Percentiles rank a stretch among this genome's conserved stretches.
Conservation (phyloP, 1,140 invertebrate species). For the Lethrus apterus region DNA sequence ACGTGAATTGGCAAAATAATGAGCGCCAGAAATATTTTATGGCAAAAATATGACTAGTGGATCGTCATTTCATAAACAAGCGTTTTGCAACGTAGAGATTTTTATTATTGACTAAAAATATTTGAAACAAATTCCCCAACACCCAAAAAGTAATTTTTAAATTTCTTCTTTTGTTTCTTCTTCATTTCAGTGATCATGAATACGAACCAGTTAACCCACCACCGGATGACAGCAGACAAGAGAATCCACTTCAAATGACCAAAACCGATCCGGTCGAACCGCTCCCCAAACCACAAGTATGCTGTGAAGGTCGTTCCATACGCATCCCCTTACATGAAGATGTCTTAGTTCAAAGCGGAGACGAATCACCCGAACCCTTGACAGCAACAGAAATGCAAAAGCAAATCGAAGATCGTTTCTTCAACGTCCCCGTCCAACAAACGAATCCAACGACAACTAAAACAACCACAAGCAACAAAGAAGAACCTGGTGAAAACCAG, state of each 20-base stretch:
- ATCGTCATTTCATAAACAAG: no score
- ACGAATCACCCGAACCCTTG: conserved; percentile 11
- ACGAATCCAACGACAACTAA: conserved; percentile 37
- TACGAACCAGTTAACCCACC: conserved; percentile 66
- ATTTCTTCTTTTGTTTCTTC: no score
- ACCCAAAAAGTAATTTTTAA: no score
- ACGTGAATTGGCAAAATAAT: no score
- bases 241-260: neutral
- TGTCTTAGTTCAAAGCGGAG: conserved; percentile 7
- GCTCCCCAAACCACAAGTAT: no score
- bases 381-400: conserved; percentile 24
- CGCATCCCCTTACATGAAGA: conserved; percentile 6
- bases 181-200: conserved; percentile 72
- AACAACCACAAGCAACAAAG: conserved; percentile 39
- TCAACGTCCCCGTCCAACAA: conserved; percentile 8
- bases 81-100: no score
- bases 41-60: no score
- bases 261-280: conserved; percentile 3
- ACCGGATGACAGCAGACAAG: conserved; percentile 5
- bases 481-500: conserved; percentile 23
- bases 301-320: no score
- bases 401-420: conserved; percentile 29
- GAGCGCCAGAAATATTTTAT: no score
- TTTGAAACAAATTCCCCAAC: no score
- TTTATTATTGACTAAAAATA: no score